phyloP scores from a whole-genome alignment of 2,113 vertebrate species.

The Colossoma macropomum region DNA sequence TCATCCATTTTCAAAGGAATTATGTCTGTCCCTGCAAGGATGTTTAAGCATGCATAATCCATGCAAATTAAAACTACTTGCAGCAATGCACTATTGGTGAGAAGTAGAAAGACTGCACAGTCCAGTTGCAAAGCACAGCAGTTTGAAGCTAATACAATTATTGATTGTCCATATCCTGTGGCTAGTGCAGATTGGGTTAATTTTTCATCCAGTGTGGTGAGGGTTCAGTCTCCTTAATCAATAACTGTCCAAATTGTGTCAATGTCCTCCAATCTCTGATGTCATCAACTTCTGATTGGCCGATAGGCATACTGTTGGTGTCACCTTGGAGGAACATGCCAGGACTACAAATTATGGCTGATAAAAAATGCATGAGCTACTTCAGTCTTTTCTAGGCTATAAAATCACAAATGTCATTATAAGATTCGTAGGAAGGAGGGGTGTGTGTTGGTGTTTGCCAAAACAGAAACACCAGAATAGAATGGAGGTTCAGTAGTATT shows the following conservation, averaged over 20 bases:
- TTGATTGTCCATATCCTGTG: constrained; percentile 42
- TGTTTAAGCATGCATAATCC: background rate
- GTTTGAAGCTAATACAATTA: constrained; percentile 30
- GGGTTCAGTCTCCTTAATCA: constrained; percentile 66
- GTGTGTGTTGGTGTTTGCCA: background rate
- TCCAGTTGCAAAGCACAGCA: constrained; percentile 19
- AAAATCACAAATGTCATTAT: constrained; percentile 18
- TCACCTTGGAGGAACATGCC: constrained; percentile 68
- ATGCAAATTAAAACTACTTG: background rate
- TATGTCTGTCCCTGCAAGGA: background rate
- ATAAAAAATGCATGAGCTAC: constrained; percentile 51
- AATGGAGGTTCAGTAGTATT: background rate
- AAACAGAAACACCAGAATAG: background rate
- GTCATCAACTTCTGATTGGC: constrained; percentile 54
- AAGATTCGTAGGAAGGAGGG: no score
- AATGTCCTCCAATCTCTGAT: constrained; percentile 47
- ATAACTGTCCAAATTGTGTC: constrained; percentile 58
- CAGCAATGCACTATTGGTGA: background rate
- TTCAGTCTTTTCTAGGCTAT: constrained; percentile 20
- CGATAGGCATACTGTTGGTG: constrained; percentile 54
- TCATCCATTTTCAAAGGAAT: background rate
- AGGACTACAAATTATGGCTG: constrained; percentile 52
- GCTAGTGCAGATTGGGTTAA: constrained; percentile 35
- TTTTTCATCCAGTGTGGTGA: constrained; percentile 60
- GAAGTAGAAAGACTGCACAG: background rate